Conservation (phyloP, 2,888 invertebrate species). For the Pristionchus maxplancki region DNA sequence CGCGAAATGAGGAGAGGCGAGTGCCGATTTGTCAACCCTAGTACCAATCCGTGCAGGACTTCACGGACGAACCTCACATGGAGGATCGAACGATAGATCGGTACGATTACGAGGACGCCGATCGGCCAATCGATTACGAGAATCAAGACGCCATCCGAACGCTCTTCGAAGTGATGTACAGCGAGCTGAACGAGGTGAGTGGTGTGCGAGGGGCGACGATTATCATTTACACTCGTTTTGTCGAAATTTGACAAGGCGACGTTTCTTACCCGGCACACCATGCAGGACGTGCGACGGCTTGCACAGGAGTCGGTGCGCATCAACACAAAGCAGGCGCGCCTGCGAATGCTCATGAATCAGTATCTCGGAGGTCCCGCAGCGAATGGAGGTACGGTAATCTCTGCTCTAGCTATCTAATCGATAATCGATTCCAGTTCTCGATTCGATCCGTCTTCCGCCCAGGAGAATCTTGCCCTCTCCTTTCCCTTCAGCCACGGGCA, state of each 20-base stretch:
- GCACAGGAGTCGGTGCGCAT: slow-evolving; percentile 30
- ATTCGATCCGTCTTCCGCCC: not conserved
- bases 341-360: slow-evolving; percentile 31
- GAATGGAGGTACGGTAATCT: slow-evolving; percentile 39
- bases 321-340: slow-evolving; percentile 19
- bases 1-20: no score
- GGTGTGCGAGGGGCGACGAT: not conserved
- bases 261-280: not conserved
- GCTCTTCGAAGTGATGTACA: slow-evolving; percentile 49
- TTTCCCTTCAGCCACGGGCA: not conserved
- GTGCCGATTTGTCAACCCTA: no score
- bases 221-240: not conserved
- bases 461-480: not conserved
- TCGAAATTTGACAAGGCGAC: not conserved
- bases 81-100: slow-evolving; percentile 40
- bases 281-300: slow-evolving; percentile 1
- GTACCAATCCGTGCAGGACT: not conserved
- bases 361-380: slow-evolving; percentile 50
- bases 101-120: slow-evolving; percentile 1
- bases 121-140: slow-evolving; percentile 37
- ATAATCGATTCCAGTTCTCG: not conserved
- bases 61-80: not conserved
- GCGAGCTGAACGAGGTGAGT: slow-evolving; percentile 47
- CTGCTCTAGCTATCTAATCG: not conserved
- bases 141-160: slow-evolving; percentile 48